Base-by-base conservation (phyloP, 2,113 vertebrate genomes). In the Spizaetus ornatus region DNA sequence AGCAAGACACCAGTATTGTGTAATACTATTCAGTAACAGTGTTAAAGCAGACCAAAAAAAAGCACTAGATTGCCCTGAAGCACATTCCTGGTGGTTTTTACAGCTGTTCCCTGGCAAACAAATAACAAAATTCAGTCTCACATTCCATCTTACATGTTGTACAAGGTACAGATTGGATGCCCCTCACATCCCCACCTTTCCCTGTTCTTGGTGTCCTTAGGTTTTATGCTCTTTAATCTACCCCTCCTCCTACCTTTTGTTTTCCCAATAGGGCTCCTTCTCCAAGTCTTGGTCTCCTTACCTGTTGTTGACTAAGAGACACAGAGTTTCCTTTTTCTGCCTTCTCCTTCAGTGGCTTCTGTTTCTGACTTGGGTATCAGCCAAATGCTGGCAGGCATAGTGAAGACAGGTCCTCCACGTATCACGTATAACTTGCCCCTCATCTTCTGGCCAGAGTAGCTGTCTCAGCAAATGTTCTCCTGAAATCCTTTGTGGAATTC, bases 31-130 rank as follows among this genome's bases (percentile, higher is more conserved):
- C 53, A 56, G 4, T 52, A 90, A 74, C 84, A 92, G 71, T 96
- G 84, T 94, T 93, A 93, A 82, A 87, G 42, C 53, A 96, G 62
- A 56, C 42, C 43, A 55, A 19, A 43, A 40, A 53, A 72, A 73
- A 45, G 16, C 59, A 47, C 63, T 55, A 55, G 18, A 67, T 86
- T 90, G 94, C 76, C 88, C 8, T 1, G 63, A 61, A 86, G 79
- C 72, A 83, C 85, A 74, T 96, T 95, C 88, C 76, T 86, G 71
- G 82, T 90, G 67, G 14, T 73, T 96, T 96, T 92, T 96, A 71
- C 79, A 88, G 36, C 73, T 93, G 56, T 94, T 85, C 66, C 70
- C 58, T 70, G 36, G 42, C 87, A 96, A 94, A 93, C 52, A 89
- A 93, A 42, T 47, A 74, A 61, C 70, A 91, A 59, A 81, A 76